phyloP scores from a whole-genome alignment of 2,888 invertebrate genomes.

The Melipona bicolor region DNA sequence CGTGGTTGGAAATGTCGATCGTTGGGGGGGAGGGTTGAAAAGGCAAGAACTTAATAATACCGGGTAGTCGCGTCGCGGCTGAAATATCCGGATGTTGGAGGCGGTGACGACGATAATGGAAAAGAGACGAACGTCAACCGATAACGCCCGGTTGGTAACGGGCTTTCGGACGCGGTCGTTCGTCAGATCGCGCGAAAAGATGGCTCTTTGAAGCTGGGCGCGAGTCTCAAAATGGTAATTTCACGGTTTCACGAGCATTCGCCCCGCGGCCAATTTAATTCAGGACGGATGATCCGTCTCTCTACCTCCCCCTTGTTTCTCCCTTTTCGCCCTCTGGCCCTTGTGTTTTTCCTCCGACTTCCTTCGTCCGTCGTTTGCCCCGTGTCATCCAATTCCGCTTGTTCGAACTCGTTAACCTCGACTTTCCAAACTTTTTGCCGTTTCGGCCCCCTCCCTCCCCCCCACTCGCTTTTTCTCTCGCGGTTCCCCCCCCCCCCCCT shows the following conservation, averaged over 20 bases:
- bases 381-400: conserved; percentile 63
- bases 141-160: conserved; percentile 26
- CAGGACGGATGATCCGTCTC: conserved; percentile 71
- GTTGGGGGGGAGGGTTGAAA: not conserved
- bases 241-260: conserved; percentile 70
- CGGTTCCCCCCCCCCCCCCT: not conserved
- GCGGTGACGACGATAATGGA: conserved; percentile 48
- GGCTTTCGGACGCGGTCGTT: conserved; percentile 5
- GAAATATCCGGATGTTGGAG: conserved; percentile 36
- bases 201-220: conserved; percentile 64
- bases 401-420: conserved; percentile 64
- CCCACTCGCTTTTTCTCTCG: not conserved
- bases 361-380: conserved; percentile 42
- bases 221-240: conserved; percentile 73
- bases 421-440: conserved; percentile 44
- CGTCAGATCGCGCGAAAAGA: conserved; percentile 60
- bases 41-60: not conserved
- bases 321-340: not conserved
- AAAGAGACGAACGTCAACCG: conserved; percentile 46
- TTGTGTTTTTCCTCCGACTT: conserved; percentile 31
- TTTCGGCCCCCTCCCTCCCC: not conserved
- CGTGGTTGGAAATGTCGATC: not conserved
- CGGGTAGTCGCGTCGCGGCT: too few species aligned
- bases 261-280: conserved; percentile 74
- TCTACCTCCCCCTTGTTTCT: conserved; percentile 18